These are phyloP conservation scores for Galerucella pusilla DNA, from an alignment of 2,888 invertebrate genomes.

Conservation along the genomic window DNA sequence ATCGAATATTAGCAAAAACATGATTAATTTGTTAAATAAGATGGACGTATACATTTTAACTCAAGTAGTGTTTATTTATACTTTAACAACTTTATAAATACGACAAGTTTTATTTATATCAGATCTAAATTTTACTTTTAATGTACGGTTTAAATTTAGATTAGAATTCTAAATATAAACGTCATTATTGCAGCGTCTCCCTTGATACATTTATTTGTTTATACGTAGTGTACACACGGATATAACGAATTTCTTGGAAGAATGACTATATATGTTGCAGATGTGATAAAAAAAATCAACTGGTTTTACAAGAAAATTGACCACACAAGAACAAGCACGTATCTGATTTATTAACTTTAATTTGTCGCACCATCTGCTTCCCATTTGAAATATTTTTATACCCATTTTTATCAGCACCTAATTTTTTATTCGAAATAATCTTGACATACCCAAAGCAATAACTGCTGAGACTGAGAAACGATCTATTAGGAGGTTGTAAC, in stretches of 20 bases:
- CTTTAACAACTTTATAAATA: slow-evolving; percentile 31
- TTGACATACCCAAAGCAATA: too few relatives aligned
- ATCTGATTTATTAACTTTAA: background rate
- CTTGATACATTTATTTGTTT: slow-evolving; percentile 37
- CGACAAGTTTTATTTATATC: slow-evolving; percentile 37
- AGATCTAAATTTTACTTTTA: slow-evolving; percentile 33
- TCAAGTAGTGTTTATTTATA: slow-evolving; percentile 30
- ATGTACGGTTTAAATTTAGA: slow-evolving; percentile 30
- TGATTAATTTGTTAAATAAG: background rate
- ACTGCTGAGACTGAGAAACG: too few relatives aligned
- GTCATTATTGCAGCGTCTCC: slow-evolving; percentile 22
- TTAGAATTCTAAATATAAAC: slow-evolving; percentile 28
- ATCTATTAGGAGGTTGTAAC: too few relatives aligned
- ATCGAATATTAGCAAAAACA: background rate
- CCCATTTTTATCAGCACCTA: too few relatives aligned
- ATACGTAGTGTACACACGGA: slow-evolving; percentile 22
- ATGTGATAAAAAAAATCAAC: background rate
- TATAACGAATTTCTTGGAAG: slow-evolving; percentile 14
- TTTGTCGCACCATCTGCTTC: background rate
- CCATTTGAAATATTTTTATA: background rate
- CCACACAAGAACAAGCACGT: background rate
- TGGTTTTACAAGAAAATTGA: background rate
- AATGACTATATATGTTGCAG: slow-evolving; percentile 6
- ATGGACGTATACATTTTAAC: slow-evolving; percentile 17
- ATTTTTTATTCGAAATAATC: too few relatives aligned